A percentile compares a stretch with the other conserved stretches of the same genome.
phyloP scores from a whole-genome alignment of 2,113 vertebrate genomes.

The Zeus faber region DNA sequence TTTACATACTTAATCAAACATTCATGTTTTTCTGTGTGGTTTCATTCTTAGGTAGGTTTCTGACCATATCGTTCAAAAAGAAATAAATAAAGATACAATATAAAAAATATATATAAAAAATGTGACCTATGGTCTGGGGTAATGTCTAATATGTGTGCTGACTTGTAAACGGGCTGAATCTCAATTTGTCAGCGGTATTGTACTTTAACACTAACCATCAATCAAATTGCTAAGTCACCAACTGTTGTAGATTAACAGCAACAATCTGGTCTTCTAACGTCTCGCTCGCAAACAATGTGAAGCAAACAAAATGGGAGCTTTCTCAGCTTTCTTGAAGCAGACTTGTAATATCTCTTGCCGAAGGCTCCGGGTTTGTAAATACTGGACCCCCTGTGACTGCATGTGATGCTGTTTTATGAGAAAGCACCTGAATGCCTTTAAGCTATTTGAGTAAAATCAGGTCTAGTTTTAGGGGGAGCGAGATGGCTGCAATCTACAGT shows the following conservation, averaged over 20 bases:
- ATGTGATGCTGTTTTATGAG: slow-evolving; percentile 26
- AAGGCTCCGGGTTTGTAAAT: slow-evolving; percentile 9
- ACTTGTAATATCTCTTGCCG: not conserved
- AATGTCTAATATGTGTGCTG: too few species aligned
- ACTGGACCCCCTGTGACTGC: slow-evolving; percentile 9
- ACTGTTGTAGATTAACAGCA: not conserved
- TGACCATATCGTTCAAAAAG: too few species aligned
- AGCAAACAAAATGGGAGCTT: not conserved
- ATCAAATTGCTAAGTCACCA: not conserved
- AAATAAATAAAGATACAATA: too few species aligned
- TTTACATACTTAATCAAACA: too few species aligned
- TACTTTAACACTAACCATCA: not conserved
- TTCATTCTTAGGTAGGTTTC: too few species aligned
- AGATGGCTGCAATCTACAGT: too few species aligned
- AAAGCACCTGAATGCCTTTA: slow-evolving; percentile 25
- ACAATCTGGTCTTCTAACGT: too few species aligned
- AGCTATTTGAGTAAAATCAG: slow-evolving; percentile 18
- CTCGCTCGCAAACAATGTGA: slow-evolving; percentile 32
- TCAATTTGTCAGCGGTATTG: not conserved
- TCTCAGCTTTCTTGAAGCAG: not conserved
- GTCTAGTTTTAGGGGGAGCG: not conserved
- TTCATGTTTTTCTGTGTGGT: too few species aligned
- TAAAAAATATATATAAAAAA: too few species aligned
- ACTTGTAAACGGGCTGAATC: too few species aligned
- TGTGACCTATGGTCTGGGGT: too few species aligned